Conservation (phyloP, 2,797 vertebrate genomes). For the Melanotaenia pygmaea region DNA sequence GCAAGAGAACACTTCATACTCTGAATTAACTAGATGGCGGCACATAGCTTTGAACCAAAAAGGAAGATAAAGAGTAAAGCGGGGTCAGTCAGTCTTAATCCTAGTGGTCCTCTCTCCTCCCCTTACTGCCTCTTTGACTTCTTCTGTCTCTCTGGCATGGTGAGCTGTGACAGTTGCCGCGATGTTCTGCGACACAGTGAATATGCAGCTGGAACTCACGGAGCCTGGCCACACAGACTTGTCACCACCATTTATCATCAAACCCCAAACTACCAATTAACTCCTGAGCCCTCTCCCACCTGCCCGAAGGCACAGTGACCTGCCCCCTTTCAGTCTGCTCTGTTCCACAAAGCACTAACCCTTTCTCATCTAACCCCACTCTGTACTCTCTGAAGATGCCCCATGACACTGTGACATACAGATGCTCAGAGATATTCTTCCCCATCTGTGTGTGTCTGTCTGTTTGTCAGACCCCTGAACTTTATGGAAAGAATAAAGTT, state of each 20-base stretch:
- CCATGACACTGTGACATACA: conserved; percentile 69
- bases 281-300: conserved; percentile 77
- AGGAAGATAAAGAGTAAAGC: conserved; percentile 6
- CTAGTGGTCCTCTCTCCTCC: conserved; percentile 8
- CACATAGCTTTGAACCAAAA: conserved; percentile 15
- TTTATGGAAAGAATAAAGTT: conserved; percentile 72
- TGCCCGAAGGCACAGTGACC: conserved; percentile 71
- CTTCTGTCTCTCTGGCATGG: conserved; percentile 32
- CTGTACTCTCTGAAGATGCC: conserved; percentile 58
- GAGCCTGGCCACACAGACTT: conserved; percentile 83
- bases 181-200: conserved; percentile 88
- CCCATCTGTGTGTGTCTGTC: conserved; percentile 53
- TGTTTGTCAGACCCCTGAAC: conserved; percentile 74
- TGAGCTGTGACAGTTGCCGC: conserved; percentile 82
- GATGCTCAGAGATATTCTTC: conserved; percentile 66
- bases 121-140: conserved; percentile 12
- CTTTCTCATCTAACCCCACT: conserved; percentile 51
- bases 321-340: conserved; percentile 51
- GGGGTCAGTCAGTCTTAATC: conserved; percentile 6
- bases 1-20: conserved; percentile 21
- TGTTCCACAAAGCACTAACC: conserved; percentile 52
- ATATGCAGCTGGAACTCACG: conserved; percentile 88
- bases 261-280: conserved; percentile 90
- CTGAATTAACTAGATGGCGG: conserved; percentile 22
- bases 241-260: conserved; percentile 89